These are phyloP conservation scores for Tenthredo amoena DNA, from an alignment of 2,888 invertebrate genomes.

Conservation along the genomic window DNA sequence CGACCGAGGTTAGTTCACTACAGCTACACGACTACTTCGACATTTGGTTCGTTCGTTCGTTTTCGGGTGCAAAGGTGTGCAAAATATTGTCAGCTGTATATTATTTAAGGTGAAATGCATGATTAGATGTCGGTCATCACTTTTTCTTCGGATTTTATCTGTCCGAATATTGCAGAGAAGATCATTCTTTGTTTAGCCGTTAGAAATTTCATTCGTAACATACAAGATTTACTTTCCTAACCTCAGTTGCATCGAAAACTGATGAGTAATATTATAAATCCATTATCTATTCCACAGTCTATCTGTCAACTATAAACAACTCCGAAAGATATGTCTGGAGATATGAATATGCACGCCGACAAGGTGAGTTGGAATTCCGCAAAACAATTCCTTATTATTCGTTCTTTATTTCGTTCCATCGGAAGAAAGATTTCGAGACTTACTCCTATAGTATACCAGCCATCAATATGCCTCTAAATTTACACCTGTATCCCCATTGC, in stretches of 20 bases:
- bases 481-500: neutral
- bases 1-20: neutral
- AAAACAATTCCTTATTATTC: neutral
- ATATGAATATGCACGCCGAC: conserved; percentile 73
- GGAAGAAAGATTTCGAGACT: neutral
- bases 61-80: conserved; percentile 17
- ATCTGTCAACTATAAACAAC: conserved; percentile 11
- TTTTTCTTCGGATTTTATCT: neutral
- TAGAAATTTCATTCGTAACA: conserved; percentile 33
- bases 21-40: neutral
- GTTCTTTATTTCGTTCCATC: neutral
- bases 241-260: conserved; percentile 53
- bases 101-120: conserved; percentile 9
- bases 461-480: neutral
- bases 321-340: conserved; percentile 69
- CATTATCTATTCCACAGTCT: conserved; percentile 16
- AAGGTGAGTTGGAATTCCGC: conserved; percentile 65
- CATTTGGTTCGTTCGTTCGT: conserved; percentile 35
- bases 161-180: neutral
- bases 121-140: neutral
- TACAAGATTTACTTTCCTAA: conserved; percentile 55
- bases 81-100: conserved; percentile 33
- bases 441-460: neutral
- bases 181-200: neutral
- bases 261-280: conserved; percentile 51